Conservation (phyloP, 37 sponge, comb jelly and placozoan species). For the Petrosia ficiformis region DNA sequence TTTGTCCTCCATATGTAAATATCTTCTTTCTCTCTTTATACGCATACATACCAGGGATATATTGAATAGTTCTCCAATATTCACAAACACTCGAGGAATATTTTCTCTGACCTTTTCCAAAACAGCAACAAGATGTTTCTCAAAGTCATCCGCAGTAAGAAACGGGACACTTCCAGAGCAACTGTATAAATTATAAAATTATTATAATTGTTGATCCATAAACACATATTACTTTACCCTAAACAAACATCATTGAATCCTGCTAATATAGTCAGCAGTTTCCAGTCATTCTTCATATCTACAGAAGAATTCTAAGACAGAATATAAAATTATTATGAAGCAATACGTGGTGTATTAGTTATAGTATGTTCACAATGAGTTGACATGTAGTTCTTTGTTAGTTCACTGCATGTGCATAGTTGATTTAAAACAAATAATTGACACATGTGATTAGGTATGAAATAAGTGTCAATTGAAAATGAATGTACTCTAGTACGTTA, state of each 20-base stretch:
- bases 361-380: too few relatives aligned
- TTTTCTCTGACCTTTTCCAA: slow-evolving; percentile 50
- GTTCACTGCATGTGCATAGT: too few relatives aligned
- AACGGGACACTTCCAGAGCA: slow-evolving; percentile 62
- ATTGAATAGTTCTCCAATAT: slow-evolving; percentile 67
- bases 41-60: slow-evolving; percentile 70
- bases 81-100: slow-evolving; percentile 76
- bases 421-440: too few relatives aligned
- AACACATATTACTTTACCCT: slow-evolving; percentile 25
- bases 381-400: too few relatives aligned
- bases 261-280: slow-evolving; percentile 72
- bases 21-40: too few relatives aligned
- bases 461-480: too few relatives aligned
- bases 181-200: slow-evolving; percentile 7
- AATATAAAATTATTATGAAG: slow-evolving; percentile 6
- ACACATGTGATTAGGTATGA: too few relatives aligned
- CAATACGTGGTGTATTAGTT: too few relatives aligned
- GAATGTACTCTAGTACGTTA: too few relatives aligned
- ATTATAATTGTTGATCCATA: slow-evolving; percentile 3
- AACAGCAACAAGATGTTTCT: slow-evolving; percentile 43
- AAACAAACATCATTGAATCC: slow-evolving; percentile 83
- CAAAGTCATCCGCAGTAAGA: slow-evolving; percentile 58
- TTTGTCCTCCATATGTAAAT: too few relatives aligned
- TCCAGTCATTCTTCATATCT: slow-evolving; percentile 87
- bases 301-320: slow-evolving; percentile 37